Conservation (phyloP, 2,113 vertebrate species). For the Peromyscus leucopus region DNA sequence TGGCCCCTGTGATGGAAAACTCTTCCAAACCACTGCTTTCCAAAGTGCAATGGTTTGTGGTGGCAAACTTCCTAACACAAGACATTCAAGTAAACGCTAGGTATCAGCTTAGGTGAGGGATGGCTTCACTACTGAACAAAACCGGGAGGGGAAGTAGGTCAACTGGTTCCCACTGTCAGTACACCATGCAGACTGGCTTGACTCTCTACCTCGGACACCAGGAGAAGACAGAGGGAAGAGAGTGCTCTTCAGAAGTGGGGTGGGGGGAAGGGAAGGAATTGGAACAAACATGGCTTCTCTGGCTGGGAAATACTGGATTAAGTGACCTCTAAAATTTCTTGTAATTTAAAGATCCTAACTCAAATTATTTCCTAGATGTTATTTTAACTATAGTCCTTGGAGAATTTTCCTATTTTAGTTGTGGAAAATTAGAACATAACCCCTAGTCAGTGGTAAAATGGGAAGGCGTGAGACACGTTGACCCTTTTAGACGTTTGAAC, state of each 20-base stretch:
- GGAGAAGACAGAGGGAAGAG: slow-evolving; percentile 30
- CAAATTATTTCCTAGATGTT: slow-evolving; percentile 64
- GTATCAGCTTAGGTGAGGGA: neutral
- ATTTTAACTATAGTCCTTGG: slow-evolving; percentile 72
- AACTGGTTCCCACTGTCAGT: slow-evolving; percentile 1
- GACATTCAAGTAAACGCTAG: slow-evolving; percentile 44
- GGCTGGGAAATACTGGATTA: slow-evolving; percentile 59
- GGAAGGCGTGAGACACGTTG: slow-evolving; percentile 37
- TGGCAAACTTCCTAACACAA: slow-evolving; percentile 20
- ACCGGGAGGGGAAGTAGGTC: slow-evolving; percentile 16
- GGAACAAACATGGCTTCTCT: slow-evolving; percentile 48
- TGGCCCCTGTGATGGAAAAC: slow-evolving; percentile 17
- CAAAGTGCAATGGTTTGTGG: slow-evolving; percentile 17
- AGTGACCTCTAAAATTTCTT: slow-evolving; percentile 69
- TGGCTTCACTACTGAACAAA: slow-evolving; percentile 37
- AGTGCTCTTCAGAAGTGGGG: neutral
- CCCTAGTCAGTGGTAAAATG: slow-evolving; percentile 45
- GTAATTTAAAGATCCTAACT: slow-evolving; percentile 68
- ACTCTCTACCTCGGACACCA: neutral
- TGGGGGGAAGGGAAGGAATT: slow-evolving; percentile 42
- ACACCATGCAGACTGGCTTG: neutral
- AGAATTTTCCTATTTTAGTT: slow-evolving; percentile 71
- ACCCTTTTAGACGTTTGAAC: slow-evolving; percentile 32
- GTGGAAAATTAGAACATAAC: slow-evolving; percentile 68
- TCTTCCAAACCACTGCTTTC: slow-evolving; percentile 11